These are phyloP conservation scores for Diplodus sargus DNA, from an alignment of 2,797 vertebrate genomes.

Conservation along the genomic window DNA sequence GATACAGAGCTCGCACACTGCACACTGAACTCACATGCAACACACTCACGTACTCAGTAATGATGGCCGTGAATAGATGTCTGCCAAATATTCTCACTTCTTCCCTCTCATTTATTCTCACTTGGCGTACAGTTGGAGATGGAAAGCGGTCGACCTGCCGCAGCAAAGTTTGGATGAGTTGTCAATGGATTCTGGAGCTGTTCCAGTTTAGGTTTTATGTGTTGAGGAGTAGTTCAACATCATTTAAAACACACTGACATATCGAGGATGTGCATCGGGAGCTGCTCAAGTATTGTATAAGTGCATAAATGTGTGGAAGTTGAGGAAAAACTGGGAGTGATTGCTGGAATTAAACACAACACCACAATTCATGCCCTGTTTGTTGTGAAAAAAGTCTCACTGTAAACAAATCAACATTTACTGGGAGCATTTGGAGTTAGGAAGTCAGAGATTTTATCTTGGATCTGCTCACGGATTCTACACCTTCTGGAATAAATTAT, in stretches of 20 bases:
- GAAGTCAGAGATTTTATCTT: background rate
- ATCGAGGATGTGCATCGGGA: background rate
- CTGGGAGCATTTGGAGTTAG: background rate
- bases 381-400: background rate
- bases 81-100: constrained; percentile 31
- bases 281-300: background rate
- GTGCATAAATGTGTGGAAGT: background rate
- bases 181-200: constrained; percentile 12
- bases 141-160: constrained; percentile 17
- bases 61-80: constrained; percentile 6
- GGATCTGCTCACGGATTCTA: constrained; percentile 12
- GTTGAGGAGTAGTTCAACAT: background rate
- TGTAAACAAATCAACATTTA: background rate
- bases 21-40: background rate
- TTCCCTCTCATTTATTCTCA: constrained; percentile 26
- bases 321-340: background rate
- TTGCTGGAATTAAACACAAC: background rate
- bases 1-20: background rate
- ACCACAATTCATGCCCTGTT: background rate
- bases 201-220: constrained; percentile 17
- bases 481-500: constrained; percentile 26
- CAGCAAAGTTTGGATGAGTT: constrained; percentile 26
- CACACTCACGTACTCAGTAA: background rate
- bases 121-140: constrained; percentile 29
- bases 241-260: constrained; percentile 6